phyloP scores from a whole-genome alignment of 2,113 vertebrate genomes.

The Struthio camelus region DNA sequence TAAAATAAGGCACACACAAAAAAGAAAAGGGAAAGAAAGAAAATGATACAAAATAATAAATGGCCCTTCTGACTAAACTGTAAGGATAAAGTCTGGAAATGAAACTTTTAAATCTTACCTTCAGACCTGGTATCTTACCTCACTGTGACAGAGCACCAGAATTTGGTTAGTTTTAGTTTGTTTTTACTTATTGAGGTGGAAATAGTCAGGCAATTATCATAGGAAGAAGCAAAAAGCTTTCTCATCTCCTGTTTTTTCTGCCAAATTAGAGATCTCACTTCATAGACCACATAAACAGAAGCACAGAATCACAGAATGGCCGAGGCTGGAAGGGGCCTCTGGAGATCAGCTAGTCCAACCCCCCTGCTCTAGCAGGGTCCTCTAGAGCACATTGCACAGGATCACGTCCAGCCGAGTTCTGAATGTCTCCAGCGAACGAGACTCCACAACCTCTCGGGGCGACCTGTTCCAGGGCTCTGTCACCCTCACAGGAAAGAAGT shows the following conservation, averaged over 20 bases:
- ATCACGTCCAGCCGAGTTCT: no score
- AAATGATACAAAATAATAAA: not conserved
- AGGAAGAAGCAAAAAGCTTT: not conserved
- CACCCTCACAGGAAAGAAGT: no score
- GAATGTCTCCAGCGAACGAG: no score
- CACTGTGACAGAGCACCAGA: not conserved
- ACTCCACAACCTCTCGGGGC: no score
- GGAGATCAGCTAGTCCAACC: no score
- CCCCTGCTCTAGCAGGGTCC: no score
- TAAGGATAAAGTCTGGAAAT: not conserved
- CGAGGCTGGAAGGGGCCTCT: no score
- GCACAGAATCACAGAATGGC: no score
- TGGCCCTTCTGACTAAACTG: not conserved
- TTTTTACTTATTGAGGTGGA: not conserved
- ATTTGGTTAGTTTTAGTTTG: not conserved
- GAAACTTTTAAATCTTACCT: not conserved
- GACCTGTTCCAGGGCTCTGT: no score
- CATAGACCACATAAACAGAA: not conserved
- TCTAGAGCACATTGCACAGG: no score
- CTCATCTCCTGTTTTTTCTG: not conserved
- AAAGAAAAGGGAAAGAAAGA: not conserved
- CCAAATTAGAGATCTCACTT: not conserved
- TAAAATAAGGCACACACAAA: not conserved
- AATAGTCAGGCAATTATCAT: not conserved
- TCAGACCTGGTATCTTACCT: not conserved